phyloP scores from a whole-genome alignment of 2,888 invertebrate species.

The Ophraella communa region DNA sequence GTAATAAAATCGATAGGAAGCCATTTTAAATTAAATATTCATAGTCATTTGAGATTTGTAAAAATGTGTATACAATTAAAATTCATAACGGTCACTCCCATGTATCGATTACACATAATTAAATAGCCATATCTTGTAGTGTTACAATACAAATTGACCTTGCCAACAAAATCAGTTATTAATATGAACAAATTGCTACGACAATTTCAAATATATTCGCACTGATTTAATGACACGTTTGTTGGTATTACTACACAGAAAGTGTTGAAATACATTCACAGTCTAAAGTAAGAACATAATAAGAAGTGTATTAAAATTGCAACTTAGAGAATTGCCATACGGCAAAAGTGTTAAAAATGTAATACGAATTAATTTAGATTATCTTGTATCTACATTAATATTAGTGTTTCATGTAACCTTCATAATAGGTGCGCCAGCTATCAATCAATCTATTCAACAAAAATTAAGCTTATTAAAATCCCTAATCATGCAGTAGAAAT shows the following conservation, averaged over 20 bases:
- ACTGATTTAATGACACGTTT: background rate
- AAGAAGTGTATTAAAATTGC: background rate
- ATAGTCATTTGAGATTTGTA: background rate
- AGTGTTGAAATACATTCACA: background rate
- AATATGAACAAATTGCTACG: background rate
- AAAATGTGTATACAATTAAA: background rate
- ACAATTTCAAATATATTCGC: background rate
- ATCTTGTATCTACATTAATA: background rate
- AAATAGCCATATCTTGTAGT: constrained; percentile 16
- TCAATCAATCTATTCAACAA: background rate
- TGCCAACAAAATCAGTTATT: background rate
- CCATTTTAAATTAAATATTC: background rate
- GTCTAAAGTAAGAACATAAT: background rate
- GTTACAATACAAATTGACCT: background rate
- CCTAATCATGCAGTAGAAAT: background rate
- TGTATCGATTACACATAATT: constrained; percentile 24
- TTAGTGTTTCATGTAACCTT: background rate
- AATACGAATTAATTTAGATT: background rate
- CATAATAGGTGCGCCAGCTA: background rate
- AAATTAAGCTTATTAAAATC: background rate
- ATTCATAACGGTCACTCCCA: constrained; percentile 13
- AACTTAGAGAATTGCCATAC: background rate
- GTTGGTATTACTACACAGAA: background rate
- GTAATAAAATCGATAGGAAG: too few species aligned
- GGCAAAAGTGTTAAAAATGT: background rate